These are phyloP conservation scores for Tadarida brasiliensis DNA, from an alignment of 2,797 vertebrate species.

Conservation along the genomic window DNA sequence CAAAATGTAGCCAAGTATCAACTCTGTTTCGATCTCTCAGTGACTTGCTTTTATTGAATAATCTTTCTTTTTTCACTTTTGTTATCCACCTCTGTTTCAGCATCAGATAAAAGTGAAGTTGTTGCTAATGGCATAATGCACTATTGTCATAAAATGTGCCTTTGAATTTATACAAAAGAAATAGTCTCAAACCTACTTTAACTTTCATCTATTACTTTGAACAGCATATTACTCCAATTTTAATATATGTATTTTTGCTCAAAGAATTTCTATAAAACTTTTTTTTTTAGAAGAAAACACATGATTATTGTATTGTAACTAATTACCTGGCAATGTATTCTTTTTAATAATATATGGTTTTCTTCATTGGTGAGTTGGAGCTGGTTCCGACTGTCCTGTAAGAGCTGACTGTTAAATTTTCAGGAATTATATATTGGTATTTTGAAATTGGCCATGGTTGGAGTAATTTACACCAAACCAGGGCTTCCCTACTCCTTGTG, in stretches of 20 bases:
- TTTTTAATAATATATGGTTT: not conserved
- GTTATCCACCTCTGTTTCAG: not conserved
- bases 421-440: not conserved
- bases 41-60: not conserved
- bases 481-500: not conserved
- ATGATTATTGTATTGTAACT: not conserved
- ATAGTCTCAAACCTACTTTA: not conserved
- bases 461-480: not conserved
- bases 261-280: not conserved
- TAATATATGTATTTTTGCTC: not conserved
- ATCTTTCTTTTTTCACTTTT: slow-evolving; percentile 22
- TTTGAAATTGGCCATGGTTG: not conserved
- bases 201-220: not conserved
- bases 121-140: not conserved
- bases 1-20: not conserved
- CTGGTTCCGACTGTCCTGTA: not conserved
- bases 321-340: not conserved
- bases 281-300: not conserved
- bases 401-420: not conserved
- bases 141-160: not conserved
- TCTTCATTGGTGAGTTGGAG: not conserved
- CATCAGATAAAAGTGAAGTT: not conserved
- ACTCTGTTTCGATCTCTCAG: not conserved
- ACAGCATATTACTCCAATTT: not conserved
- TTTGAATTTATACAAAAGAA: not conserved